Conservation (phyloP, 2,888 invertebrate species). For the Rotaria magnacalcarata region DNA sequence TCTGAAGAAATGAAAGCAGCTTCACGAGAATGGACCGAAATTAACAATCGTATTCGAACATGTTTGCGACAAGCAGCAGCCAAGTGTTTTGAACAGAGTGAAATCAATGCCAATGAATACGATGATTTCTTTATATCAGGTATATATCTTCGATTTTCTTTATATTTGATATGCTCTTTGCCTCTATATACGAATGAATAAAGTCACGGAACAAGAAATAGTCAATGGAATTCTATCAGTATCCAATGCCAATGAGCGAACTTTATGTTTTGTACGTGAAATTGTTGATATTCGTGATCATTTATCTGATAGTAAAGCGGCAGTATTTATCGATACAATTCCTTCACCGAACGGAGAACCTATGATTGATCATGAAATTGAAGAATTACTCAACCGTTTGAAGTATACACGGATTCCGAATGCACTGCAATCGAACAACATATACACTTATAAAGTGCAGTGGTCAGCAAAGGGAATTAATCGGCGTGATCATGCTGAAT, state of each 20-base stretch:
- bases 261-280: constrained; percentile 52
- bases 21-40: constrained; percentile 49
- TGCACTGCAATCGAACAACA: background rate
- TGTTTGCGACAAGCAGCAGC: constrained; percentile 51
- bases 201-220: constrained; percentile 53
- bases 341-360: background rate
- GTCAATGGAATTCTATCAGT: constrained; percentile 50
- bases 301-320: background rate
- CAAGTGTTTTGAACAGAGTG: background rate
- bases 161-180: no score
- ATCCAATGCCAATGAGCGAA: constrained; percentile 49
- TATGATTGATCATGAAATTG: background rate
- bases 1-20: background rate
- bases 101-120: background rate
- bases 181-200: background rate
- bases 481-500: background rate
- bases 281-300: constrained; percentile 52
- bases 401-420: background rate
- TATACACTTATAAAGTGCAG: constrained; percentile 9
- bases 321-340: background rate
- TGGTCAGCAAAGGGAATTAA: background rate
- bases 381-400: background rate
- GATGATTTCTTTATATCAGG: constrained; percentile 47
- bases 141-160: constrained; percentile 48
- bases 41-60: constrained; percentile 49